Evolutionary conservation across 2,888 invertebrate species (phyloP).

Genomic region (Dynastes grantii): DNA sequence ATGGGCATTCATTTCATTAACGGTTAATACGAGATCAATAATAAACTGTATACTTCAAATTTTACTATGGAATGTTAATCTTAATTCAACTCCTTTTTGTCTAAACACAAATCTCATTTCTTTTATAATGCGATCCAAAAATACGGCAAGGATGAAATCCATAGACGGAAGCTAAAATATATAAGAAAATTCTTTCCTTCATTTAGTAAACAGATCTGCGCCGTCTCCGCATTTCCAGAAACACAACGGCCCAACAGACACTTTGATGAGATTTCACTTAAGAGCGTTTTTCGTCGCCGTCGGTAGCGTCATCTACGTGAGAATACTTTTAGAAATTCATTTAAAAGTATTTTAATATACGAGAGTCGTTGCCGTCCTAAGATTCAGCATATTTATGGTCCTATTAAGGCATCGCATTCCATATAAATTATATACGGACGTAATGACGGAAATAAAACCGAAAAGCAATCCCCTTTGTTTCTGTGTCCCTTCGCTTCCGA

Average conservation of each 20-base stretch:
- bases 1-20: too few species aligned
- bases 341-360: conserved; percentile 38
- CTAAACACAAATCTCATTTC: background rate
- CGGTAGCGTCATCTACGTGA: conserved; percentile 19
- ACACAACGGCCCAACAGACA: conserved; percentile 34
- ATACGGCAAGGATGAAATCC: background rate
- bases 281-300: conserved; percentile 19
- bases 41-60: too few species aligned
- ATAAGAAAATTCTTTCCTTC: conserved; percentile 34
- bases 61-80: too few species aligned
- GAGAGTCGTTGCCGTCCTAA: background rate
- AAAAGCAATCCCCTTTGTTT: too few species aligned
- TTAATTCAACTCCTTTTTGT: too few species aligned
- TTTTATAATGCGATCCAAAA: background rate
- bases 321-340: conserved; percentile 34
- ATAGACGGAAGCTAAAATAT: conserved; percentile 31
- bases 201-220: conserved; percentile 38
- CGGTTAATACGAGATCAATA: too few species aligned
- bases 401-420: too few species aligned
- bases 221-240: background rate
- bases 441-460: too few species aligned
- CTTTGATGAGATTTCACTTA: conserved; percentile 48
- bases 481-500: too few species aligned
- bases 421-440: too few species aligned
- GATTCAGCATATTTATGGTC: too few species aligned